Evolutionary conservation across 2,113 vertebrate species (phyloP).

Genomic region (Crocuta crocuta): DNA sequence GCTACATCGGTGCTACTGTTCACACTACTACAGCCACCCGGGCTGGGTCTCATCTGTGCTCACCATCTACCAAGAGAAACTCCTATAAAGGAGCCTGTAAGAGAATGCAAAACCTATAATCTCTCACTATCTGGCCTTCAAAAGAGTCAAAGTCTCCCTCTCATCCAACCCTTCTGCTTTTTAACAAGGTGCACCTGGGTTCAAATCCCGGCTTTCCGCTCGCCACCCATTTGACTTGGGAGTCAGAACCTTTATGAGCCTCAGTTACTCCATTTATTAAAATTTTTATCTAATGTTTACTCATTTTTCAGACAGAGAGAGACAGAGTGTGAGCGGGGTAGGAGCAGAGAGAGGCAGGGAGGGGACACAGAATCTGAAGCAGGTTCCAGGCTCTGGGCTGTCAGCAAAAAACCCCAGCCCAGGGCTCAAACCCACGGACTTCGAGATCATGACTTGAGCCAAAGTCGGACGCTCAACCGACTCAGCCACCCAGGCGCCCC

Average conservation of each 20-base stretch:
- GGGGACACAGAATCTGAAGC: no score
- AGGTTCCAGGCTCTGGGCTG: no score
- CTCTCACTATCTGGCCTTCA: background rate
- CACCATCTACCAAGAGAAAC: background rate
- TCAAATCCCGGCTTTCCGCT: background rate
- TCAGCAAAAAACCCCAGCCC: no score
- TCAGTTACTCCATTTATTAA: background rate
- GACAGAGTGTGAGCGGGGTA: no score
- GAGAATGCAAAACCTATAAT: background rate
- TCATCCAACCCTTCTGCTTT: background rate
- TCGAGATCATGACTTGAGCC: no score
- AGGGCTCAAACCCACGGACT: no score
- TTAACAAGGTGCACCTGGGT: background rate
- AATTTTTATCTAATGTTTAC: no score
- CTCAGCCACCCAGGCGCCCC: no score
- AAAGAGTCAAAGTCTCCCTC: background rate
- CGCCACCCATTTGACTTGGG: rapidly evolving
- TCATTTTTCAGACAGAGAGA: no score
- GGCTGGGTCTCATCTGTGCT: background rate
- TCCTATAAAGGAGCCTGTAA: background rate
- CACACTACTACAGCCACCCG: rapidly evolving
- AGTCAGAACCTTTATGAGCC: background rate
- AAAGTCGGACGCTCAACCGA: no score
- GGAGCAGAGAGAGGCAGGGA: no score
- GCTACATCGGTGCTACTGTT: rapidly evolving